These are phyloP conservation scores for Daktulosphaira vitifoliae DNA, from an alignment of 1,140 invertebrate species.

Conservation along the genomic window DNA sequence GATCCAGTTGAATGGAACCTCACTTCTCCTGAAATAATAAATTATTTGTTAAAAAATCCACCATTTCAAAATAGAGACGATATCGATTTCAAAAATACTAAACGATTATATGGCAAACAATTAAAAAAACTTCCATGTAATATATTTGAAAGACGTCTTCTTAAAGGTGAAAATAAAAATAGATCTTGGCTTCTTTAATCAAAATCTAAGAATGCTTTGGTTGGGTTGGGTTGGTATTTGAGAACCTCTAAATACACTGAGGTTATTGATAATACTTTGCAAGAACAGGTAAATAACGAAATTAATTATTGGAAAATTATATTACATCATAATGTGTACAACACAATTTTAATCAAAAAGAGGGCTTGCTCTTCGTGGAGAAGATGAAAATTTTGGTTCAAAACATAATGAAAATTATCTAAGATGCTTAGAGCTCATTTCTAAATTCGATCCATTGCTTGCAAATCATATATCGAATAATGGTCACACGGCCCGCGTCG, in stretches of 20 bases:
- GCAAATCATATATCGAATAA: too few species aligned
- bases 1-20: too few species aligned
- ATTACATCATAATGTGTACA: background rate
- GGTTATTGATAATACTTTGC: background rate
- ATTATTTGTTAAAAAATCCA: too few species aligned
- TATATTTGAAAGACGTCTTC: background rate
- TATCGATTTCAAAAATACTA: too few species aligned
- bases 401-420: conserved; percentile 39
- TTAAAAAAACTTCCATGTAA: background rate
- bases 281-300: background rate
- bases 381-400: conserved; percentile 2
- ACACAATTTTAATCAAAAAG: background rate
- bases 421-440: conserved; percentile 40
- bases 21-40: too few species aligned
- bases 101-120: too few species aligned
- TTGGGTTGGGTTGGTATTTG: background rate
- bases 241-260: background rate
- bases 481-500: too few species aligned
- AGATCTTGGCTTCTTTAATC: background rate
- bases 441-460: conserved; percentile 37
- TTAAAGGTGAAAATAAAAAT: background rate
- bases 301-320: conserved; percentile 1
- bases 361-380: background rate
- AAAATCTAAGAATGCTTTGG: background rate
- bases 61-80: too few species aligned